Base-by-base conservation (phyloP, 2,797 vertebrate genomes). In the Nyctalus aviator region DNA sequence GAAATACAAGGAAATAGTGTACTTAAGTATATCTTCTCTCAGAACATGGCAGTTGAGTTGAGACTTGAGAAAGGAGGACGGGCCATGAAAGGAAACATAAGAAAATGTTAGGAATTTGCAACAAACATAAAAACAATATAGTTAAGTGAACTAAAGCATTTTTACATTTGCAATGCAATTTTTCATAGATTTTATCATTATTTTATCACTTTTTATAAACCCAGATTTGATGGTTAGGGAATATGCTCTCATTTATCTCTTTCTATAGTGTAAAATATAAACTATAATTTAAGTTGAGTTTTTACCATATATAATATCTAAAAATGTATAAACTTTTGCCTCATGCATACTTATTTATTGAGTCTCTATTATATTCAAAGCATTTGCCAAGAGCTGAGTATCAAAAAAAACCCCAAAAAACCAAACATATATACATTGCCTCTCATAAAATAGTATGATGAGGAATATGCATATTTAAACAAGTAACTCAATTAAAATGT, bases 181-280 rank as follows among this genome's bases (percentile, higher is more conserved):
- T 48, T 88, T 87, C 46, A 6, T 84, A 76, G 53, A 76, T 2
- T 64, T 41, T 73, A 72, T 41, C 9, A 46, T n/a, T 89, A 90
- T 15, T 73, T 96, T 93, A 81, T 93, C 75, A 89, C 13, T 68
- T 77, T 35, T 46, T 82, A 0, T n/a, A 82, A 90, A 37, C 79
- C 2, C 21, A 79, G 1, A 66, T 48, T 68, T 88, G 23, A 35
- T 23, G 17, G 14, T 71, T 79, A 72, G 68, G 23, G 46, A 78
- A 71, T 75, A 83, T 94, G 32, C 46, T 64, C 37, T 64, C 21
- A 21, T 64, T 8, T 90, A 71, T 23, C 11, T 23, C 32, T 87
- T 93, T 64, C 12, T 77, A 3, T 64, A 55, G 55, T 81, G 15
- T 25, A 88, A 55, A 93, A 78, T 37, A 27, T 30, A 25, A 84